A percentile compares a stretch with the other conserved stretches of the same genome.
phyloP scores from a whole-genome alignment of 2,888 invertebrate species.

The Torymus auratus region DNA sequence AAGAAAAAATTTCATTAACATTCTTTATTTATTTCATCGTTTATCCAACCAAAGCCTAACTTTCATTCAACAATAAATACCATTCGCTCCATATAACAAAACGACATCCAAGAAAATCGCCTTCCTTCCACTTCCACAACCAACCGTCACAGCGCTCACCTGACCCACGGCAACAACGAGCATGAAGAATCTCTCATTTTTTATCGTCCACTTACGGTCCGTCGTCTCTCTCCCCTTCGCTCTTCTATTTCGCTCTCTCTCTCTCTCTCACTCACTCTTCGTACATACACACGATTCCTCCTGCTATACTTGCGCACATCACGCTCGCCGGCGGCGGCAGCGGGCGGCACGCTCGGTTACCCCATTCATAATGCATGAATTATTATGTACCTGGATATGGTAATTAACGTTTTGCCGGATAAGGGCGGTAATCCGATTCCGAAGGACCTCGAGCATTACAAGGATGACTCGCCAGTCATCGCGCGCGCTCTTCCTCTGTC shows the following conservation, averaged over 20 bases:
- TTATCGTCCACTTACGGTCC: conserved; percentile 37
- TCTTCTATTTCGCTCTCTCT: not conserved
- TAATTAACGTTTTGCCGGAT: conserved; percentile 62
- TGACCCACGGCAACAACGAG: too few species aligned
- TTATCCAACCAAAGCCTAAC: too few species aligned
- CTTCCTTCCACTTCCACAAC: too few species aligned
- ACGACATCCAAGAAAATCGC: too few species aligned
- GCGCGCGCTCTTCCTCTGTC: not conserved
- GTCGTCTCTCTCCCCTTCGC: not conserved
- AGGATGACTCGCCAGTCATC: conserved; percentile 54
- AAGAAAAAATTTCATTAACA: too few species aligned
- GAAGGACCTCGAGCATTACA: conserved; percentile 52
- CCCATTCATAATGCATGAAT: conserved; percentile 62
- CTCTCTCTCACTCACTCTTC: not conserved
- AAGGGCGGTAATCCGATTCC: conserved; percentile 57
- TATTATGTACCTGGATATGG: conserved; percentile 60
- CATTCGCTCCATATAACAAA: too few species aligned
- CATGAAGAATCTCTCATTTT: conserved; percentile 20
- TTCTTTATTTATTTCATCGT: too few species aligned
- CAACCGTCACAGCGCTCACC: too few species aligned
- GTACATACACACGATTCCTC: not conserved
- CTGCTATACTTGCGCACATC: not conserved
- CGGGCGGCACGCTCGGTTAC: conserved; percentile 49
- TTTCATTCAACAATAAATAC: too few species aligned
- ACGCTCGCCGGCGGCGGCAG: not conserved